These are phyloP conservation scores for Heliconius hortense DNA, from an alignment of 2,888 invertebrate genomes.

Conservation along the genomic window DNA sequence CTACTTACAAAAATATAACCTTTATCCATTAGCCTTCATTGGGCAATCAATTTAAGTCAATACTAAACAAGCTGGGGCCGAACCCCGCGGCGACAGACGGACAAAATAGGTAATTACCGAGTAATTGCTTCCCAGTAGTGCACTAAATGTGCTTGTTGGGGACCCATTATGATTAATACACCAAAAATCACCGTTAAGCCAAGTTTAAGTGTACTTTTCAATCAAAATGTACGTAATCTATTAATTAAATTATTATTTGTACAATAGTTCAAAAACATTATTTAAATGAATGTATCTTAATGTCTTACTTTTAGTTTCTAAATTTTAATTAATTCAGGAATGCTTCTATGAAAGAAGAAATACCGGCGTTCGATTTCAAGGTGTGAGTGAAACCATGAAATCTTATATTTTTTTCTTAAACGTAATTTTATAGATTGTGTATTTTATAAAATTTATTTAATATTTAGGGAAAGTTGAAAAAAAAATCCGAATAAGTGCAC, in stretches of 20 bases:
- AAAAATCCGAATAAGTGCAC: too few species aligned
- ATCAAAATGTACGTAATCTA: background rate
- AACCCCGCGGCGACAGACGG: conserved; percentile 31
- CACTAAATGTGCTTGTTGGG: conserved; percentile 22
- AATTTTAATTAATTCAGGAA: too few species aligned
- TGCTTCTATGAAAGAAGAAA: background rate
- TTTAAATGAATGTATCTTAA: background rate
- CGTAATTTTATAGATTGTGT: too few species aligned
- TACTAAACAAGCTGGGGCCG: conserved; percentile 28
- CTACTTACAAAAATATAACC: background rate
- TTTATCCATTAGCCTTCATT: conserved; percentile 26
- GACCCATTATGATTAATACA: conserved; percentile 13
- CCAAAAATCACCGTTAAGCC: conserved; percentile 2
- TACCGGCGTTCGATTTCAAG: too few species aligned
- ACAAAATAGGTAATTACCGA: conserved; percentile 37
- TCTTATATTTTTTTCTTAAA: too few species aligned
- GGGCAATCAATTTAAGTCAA: conserved; percentile 33
- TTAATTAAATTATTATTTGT: background rate
- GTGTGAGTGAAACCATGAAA: too few species aligned
- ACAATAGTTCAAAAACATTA: background rate
- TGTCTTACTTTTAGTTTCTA: too few species aligned
- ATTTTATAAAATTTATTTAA: too few species aligned
- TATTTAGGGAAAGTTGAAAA: background rate
- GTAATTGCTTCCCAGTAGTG: conserved; percentile 38
- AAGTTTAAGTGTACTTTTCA: background rate